phyloP scores from a whole-genome alignment of 2,888 invertebrate genomes.

The Calliopum simillimum region DNA sequence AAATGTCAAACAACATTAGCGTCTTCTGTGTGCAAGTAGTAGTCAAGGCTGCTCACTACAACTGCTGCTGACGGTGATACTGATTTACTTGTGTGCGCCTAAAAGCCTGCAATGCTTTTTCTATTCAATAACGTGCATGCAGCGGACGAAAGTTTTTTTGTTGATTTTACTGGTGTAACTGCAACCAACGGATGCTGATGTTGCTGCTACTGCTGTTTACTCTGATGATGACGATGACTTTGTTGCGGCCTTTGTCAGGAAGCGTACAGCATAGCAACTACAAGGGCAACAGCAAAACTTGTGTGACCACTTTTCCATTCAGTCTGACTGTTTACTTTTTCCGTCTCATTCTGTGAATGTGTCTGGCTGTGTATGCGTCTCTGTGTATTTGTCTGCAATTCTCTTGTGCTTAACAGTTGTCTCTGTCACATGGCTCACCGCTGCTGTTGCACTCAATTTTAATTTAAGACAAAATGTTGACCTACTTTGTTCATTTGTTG shows the following conservation, averaged over 20 bases:
- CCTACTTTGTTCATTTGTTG: background rate
- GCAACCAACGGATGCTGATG: background rate
- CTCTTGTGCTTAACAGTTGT: background rate
- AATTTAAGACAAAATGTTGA: background rate
- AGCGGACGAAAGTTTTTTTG: slow-evolving; percentile 17
- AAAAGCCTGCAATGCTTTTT: slow-evolving; percentile 1
- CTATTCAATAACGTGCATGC: background rate
- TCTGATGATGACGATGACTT: background rate
- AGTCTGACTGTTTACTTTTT: background rate
- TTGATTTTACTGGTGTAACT: background rate
- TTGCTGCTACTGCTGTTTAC: background rate
- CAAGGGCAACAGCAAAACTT: background rate
- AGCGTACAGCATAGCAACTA: background rate
- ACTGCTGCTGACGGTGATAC: no score
- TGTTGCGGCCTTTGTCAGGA: background rate
- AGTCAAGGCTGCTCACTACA: no score
- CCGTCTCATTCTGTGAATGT: background rate
- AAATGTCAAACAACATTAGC: no score
- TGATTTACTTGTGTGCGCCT: slow-evolving; percentile 3
- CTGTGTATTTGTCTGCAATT: background rate
- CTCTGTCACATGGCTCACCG: background rate
- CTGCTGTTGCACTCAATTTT: slow-evolving; percentile 2
- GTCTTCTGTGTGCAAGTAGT: no score
- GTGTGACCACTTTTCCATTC: background rate
- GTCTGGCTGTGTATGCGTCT: background rate